A percentile compares a stretch with the other conserved stretches of the same genome.
Evolutionary conservation across 2,113 vertebrate genomes (phyloP).

Genomic region (Heterochromis multidens): DNA sequence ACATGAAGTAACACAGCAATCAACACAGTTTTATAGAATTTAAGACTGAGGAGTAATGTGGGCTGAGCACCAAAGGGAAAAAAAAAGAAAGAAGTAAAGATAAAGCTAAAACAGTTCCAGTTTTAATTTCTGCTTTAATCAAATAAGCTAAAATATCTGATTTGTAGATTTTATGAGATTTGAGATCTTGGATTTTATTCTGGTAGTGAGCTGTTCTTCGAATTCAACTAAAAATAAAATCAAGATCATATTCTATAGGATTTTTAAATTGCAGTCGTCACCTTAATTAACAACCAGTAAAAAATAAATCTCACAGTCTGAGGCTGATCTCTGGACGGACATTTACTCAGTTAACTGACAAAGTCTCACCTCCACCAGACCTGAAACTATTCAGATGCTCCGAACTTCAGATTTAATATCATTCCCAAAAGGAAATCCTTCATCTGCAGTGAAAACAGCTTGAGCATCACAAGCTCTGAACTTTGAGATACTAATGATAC

Average conservation of each 20-base stretch:
- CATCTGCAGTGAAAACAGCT: neutral
- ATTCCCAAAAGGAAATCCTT: neutral
- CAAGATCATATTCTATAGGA: neutral
- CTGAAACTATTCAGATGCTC: neutral
- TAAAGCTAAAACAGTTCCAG: slow-evolving; percentile 7
- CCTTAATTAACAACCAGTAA: neutral
- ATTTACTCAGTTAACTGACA: neutral
- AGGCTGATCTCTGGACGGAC: slow-evolving; percentile 17
- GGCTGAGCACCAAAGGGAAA: slow-evolving; percentile 57
- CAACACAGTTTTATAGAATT: neutral
- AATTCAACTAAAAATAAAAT: neutral
- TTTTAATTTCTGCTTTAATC: neutral
- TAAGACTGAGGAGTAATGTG: neutral
- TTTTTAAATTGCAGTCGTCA: neutral
- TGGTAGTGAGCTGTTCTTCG: accelerated
- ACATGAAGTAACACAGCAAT: slow-evolving; percentile 37
- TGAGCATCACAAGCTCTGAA: neutral
- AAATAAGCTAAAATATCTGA: neutral
- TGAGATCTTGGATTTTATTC: neutral
- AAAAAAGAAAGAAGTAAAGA: slow-evolving; percentile 35
- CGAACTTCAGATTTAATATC: neutral
- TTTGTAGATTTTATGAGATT: neutral
- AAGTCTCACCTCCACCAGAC: neutral
- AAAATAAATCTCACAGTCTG: neutral
- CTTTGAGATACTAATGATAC: neutral